Evolutionary conservation across 2,113 vertebrate species (phyloP), one percentile per base, ranked within the genome.

Genomic region (Polyodon spathula): DNA sequence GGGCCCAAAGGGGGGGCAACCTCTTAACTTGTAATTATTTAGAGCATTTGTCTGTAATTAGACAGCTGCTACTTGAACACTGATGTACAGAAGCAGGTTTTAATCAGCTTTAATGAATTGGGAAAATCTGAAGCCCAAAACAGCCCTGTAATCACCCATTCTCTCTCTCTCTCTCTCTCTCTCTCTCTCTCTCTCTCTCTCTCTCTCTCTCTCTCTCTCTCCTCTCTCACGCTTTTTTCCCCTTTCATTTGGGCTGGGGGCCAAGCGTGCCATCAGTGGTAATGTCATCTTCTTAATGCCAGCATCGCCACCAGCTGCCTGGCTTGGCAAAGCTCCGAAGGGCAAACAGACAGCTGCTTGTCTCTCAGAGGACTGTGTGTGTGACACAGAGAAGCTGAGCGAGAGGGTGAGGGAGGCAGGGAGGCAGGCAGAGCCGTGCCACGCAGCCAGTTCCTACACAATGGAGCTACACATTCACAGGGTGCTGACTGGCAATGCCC

Each of bases 101-200:
- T 59, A 68, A 73, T 70, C 66, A 66, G 60, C 55, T 61, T 10
- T 66, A 70, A 73, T 73, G 65, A 70, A 68, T 68, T 57, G 66
- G 59, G 53, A 27, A 54, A 54, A 16, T 54, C 53, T 16, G 60
- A 37, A 39, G 17, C 54, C 57, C 59, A 51, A 69, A 69, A 69
- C 65, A 67, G 37, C 63, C 65, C 37, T 62, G 59, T 60, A 62
- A 68, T 65, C 57, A 40, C 61, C 70, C 51, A 62, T 54, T 69
- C 67, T 61, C 43, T 59, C 43, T 9, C 53, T 38, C 64, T 37
- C 42, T 56, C 61, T 37, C 53, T 56, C 40, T 56, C 39, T 48
- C 48, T 8, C 48, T 61, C 41, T 37, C 54, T 54, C 14, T 12
- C 17, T n/a, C 48, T 48, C 48, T 8, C 48, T 61, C 41, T 37